Evolutionary conservation across 2,888 invertebrate genomes (phyloP).

Genomic region (Nephrocerus scutellatus): DNA sequence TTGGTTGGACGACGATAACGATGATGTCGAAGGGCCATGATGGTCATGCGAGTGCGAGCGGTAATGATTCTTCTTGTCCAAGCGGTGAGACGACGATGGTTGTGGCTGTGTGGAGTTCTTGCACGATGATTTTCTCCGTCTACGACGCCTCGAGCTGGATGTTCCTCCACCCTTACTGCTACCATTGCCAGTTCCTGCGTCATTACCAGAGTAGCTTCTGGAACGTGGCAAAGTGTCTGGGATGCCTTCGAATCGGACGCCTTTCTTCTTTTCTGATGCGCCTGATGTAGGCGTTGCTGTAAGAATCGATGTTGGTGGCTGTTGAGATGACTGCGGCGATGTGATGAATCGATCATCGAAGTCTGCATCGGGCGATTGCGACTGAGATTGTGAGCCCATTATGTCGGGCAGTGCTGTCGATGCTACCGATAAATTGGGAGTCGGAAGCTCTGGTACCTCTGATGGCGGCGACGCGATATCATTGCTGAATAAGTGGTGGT

Average conservation of each 20-base stretch:
- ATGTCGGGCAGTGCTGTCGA: slow-evolving; percentile 47
- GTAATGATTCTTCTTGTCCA: slow-evolving; percentile 5
- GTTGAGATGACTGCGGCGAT: slow-evolving; percentile 36
- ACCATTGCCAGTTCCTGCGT: slow-evolving; percentile 35
- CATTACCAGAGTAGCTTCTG: slow-evolving; percentile 51
- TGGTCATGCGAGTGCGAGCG: slow-evolving; percentile 29
- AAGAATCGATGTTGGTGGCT: slow-evolving; percentile 36
- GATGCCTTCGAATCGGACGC: slow-evolving; percentile 47
- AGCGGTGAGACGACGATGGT: no score
- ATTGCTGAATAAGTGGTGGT: slow-evolving; percentile 23
- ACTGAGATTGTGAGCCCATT: slow-evolving; percentile 29
- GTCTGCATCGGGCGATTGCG: slow-evolving; percentile 36
- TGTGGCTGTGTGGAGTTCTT: slow-evolving; percentile 41
- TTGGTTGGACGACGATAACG: slow-evolving; percentile 42
- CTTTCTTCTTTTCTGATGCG: slow-evolving; percentile 40
- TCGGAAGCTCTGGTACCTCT: slow-evolving; percentile 44
- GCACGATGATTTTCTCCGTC: slow-evolving; percentile 38
- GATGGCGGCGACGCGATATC: slow-evolving; percentile 28
- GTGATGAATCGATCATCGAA: slow-evolving; percentile 38
- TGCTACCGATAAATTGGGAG: slow-evolving; percentile 52
- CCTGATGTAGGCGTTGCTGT: slow-evolving; percentile 40
- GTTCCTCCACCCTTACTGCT: slow-evolving; percentile 28
- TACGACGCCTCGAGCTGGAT: slow-evolving; percentile 33
- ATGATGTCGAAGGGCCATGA: slow-evolving; percentile 37
- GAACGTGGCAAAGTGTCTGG: slow-evolving; percentile 50